Percentiles rank a stretch among this genome's conserved stretches.
These are phyloP conservation scores for Crocodylus rhombifer DNA, from an alignment of 2,797 vertebrate genomes.

Conservation along the genomic window DNA sequence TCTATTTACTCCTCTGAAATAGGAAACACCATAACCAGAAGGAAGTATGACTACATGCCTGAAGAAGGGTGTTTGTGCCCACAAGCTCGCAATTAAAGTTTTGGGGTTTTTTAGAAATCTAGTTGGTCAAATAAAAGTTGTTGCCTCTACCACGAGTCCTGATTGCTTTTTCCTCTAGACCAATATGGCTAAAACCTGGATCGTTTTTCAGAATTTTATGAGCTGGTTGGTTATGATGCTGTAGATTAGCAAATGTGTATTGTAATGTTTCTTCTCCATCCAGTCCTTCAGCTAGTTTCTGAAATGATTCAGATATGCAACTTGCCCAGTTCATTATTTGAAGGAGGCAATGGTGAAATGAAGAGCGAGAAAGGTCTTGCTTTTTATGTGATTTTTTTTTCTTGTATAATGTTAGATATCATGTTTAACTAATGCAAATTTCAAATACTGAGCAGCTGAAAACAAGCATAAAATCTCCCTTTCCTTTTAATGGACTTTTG, in stretches of 20 bases:
- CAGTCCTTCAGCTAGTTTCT: not conserved
- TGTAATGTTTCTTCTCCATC: not conserved
- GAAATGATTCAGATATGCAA: not conserved
- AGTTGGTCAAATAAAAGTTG: too few species aligned
- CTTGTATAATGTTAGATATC: not conserved
- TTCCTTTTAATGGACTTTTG: not conserved
- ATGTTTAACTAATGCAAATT: not conserved
- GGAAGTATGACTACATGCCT: too few species aligned
- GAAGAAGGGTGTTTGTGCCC: too few species aligned
- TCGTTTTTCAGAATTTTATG: not conserved
- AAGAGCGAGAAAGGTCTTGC: not conserved
- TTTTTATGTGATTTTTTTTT: not conserved
- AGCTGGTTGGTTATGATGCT: not conserved
- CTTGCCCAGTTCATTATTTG: not conserved
- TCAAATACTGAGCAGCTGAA: not conserved
- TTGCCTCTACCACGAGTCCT: too few species aligned
- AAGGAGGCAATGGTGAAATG: conserved; percentile 1
- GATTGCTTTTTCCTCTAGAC: too few species aligned
- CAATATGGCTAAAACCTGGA: too few species aligned
- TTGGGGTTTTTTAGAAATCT: not conserved
- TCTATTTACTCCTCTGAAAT: too few species aligned
- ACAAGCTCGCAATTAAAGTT: too few species aligned
- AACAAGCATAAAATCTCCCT: not conserved
- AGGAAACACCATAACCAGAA: too few species aligned
- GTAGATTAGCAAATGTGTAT: not conserved